Evolutionary conservation across 2,888 invertebrate species (phyloP).

Genomic region (Pheosia tremula): DNA sequence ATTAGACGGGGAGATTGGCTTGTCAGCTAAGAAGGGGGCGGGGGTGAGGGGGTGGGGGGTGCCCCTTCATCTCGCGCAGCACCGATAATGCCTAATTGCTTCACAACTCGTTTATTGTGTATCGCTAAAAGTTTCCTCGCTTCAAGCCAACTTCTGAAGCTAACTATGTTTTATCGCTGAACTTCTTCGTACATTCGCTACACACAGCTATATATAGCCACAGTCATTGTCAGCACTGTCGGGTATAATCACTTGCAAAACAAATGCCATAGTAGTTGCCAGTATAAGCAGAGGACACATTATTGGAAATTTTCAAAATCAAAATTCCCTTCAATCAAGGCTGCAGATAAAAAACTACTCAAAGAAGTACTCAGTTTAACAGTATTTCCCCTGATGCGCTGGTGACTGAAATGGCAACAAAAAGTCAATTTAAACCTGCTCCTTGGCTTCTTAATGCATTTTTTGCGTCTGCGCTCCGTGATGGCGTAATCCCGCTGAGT

Average conservation of each 20-base stretch:
- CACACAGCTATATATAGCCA: too few relatives aligned
- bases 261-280: too few relatives aligned
- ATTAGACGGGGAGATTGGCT: slow-evolving; percentile 5
- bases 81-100: slow-evolving; percentile 21
- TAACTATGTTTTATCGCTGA: too few relatives aligned
- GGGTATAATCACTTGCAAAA: too few relatives aligned
- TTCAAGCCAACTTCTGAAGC: neutral
- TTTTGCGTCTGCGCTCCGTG: neutral
- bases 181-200: too few relatives aligned
- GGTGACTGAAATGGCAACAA: neutral
- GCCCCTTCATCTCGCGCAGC: neutral
- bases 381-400: neutral
- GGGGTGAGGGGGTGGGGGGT: neutral
- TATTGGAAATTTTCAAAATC: too few relatives aligned
- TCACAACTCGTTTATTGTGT: slow-evolving; percentile 22
- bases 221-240: too few relatives aligned
- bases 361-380: neutral
- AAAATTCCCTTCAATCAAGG: too few relatives aligned
- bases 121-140: slow-evolving; percentile 7
- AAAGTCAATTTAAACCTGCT: neutral
- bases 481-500: neutral
- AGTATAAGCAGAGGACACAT: too few relatives aligned
- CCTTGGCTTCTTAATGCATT: neutral
- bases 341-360: neutral
- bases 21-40: neutral